phyloP scores from a whole-genome alignment of 2,113 vertebrate genomes.

The Sinocyclocheilus grahami region DNA sequence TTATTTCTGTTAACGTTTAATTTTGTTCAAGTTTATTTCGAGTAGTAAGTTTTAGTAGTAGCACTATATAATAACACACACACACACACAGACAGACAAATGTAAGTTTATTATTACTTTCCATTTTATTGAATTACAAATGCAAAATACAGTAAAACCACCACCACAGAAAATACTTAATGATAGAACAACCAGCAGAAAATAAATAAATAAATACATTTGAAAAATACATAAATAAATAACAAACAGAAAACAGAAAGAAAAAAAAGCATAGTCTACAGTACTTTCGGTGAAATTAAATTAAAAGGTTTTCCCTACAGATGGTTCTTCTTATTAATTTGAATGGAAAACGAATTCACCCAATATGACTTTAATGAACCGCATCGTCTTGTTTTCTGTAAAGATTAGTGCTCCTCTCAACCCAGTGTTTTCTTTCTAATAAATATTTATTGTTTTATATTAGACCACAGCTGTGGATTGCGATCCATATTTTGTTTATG shows the following conservation, averaged over 20 bases:
- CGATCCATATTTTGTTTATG: conserved; percentile 52
- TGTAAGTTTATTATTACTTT: no score
- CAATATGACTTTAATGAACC: conserved; percentile 18
- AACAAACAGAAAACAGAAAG: background rate
- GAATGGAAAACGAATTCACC: background rate
- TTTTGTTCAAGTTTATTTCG: no score
- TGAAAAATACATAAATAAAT: background rate
- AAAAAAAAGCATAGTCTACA: no score
- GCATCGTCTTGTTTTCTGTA: background rate
- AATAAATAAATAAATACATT: background rate
- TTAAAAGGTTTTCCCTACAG: background rate
- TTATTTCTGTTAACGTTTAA: no score
- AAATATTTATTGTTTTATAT: conserved; percentile 58
- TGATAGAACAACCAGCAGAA: background rate
- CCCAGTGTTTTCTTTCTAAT: conserved; percentile 52
- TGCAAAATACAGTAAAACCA: no score
- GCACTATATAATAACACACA: no score
- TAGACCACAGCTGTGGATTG: conserved; percentile 57
- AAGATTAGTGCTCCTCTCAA: conserved; percentile 10
- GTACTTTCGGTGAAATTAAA: background rate
- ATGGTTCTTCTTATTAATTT: background rate
- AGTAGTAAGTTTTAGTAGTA: no score
- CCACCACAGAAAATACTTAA: no score
- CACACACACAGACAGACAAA: no score
- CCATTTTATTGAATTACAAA: no score